Evolutionary conservation across 2,113 vertebrate genomes (phyloP).

Genomic region (Cyanocitta stelleri): DNA sequence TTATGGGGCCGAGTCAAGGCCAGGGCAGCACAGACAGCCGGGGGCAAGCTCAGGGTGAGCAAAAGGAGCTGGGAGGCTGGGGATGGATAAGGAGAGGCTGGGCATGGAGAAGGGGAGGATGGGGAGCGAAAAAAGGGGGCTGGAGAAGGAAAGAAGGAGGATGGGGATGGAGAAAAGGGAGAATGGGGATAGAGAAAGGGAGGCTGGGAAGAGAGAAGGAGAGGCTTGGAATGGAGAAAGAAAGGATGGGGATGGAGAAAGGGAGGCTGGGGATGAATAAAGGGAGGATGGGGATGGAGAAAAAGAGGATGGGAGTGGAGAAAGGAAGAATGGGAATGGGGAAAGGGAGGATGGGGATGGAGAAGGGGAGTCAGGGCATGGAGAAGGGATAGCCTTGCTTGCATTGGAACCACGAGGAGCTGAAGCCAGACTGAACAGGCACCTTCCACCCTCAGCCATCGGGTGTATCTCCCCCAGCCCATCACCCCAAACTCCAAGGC

Average conservation of each 20-base stretch:
- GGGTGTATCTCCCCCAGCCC: background rate
- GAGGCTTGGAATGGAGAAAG: background rate
- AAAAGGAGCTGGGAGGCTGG: background rate
- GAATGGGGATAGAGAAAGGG: rapidly evolving
- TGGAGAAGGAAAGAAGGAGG: background rate
- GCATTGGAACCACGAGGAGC: background rate
- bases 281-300: rapidly evolving
- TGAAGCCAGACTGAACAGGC: background rate
- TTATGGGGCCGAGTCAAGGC: background rate
- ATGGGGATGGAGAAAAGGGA: background rate
- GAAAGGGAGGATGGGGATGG: background rate
- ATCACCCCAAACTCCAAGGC: background rate
- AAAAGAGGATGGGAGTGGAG: too few species aligned
- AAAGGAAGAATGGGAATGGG: rapidly evolving
- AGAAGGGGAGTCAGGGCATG: too few species aligned
- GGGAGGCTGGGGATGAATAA: rapidly evolving
- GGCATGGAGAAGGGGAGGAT: background rate
- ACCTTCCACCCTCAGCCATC: background rate
- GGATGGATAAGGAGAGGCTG: background rate
- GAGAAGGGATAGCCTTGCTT: background rate
- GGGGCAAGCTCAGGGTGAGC: background rate
- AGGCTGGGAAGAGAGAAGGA: rapidly evolving
- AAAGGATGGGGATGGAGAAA: rapidly evolving
- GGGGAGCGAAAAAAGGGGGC: rapidly evolving
- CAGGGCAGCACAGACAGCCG: background rate